Base-by-base conservation (phyloP, 2,888 invertebrate species). In the Ormyrus pomaceus region DNA sequence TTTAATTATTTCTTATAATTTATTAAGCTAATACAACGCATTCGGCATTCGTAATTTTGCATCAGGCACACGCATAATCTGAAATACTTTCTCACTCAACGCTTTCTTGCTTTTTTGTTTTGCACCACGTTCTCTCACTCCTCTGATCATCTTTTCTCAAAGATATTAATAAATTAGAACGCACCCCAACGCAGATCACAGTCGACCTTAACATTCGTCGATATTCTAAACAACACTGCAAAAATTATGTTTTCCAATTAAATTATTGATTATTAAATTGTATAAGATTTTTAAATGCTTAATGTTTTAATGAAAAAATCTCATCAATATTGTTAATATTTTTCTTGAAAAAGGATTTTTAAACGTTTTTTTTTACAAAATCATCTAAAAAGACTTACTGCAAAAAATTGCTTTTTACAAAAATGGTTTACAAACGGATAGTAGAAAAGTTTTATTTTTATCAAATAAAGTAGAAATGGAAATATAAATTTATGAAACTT, bases 131-230 rank as follows among this genome's bases (percentile, higher is more conserved):
- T 11, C 72, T 77, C 73, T 82, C 76, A 77, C 79, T 79, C 65
- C 11, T 71, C 55, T 68, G 70, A 59, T 76, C 53, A 45, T 53
- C 55, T 74, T 81, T 64, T 79, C 84, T 86, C 86, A 86, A 89
- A 87, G 87, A 88, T 86, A 0, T 91, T 86, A 65, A 82, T 91
- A 88, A 87, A 87, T 79, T 82, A 68, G 69, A 79, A 82, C 59
- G 73, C 65, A 73, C 89, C 85, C 87, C 86, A 89, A 91, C 87
- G 87, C 89, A 83, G 87, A 90, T 87, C 91, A 92, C 88, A 91
- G 90, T 88, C 87, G 87, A 86, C 87, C 86, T 87, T 86, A 88
- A 86, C 86, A 86, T 85, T 87, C 86, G 83, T 87, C 83, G 82
- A 85, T 82, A 77, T 81, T 85, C 85, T 84, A 83, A 84, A 80